Percentiles rank a stretch among this genome's conserved stretches.
phyloP scores from a whole-genome alignment of 2,888 invertebrate species.

The Eupithecia inturbata region DNA sequence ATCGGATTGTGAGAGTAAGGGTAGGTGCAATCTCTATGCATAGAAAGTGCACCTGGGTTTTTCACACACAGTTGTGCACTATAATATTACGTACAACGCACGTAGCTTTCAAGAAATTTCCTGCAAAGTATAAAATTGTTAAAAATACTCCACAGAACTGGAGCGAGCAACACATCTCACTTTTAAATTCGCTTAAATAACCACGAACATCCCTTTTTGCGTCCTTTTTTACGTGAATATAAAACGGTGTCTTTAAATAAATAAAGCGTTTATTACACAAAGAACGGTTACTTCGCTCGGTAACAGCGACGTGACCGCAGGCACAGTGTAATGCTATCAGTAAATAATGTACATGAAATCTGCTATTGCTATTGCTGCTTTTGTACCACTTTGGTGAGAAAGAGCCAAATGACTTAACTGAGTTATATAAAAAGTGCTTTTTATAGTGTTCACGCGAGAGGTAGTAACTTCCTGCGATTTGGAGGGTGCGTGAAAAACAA shows the following conservation, averaged over 20 bases:
- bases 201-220: conserved; percentile 40
- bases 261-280: conserved; percentile 51
- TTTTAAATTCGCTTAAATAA: conserved; percentile 50
- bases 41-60: not conserved
- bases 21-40: too few species aligned
- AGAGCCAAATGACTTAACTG: not conserved
- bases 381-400: not conserved
- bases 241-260: conserved; percentile 52
- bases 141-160: conserved; percentile 33
- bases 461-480: too few species aligned
- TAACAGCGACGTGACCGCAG: conserved; percentile 40
- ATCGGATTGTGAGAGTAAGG: not conserved
- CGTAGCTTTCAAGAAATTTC: not conserved
- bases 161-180: conserved; percentile 30
- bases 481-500: too few species aligned
- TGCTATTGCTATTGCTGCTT: not conserved
- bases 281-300: conserved; percentile 50
- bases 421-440: not conserved
- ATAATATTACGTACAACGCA: not conserved
- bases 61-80: not conserved
- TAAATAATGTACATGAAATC: not conserved
- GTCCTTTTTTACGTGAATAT: conserved; percentile 48
- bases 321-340: conserved; percentile 21
- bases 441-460: not conserved
- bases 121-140: conserved; percentile 29